Base-by-base conservation (phyloP, 2,113 vertebrate species). In the Pelodiscus sinensis region DNA sequence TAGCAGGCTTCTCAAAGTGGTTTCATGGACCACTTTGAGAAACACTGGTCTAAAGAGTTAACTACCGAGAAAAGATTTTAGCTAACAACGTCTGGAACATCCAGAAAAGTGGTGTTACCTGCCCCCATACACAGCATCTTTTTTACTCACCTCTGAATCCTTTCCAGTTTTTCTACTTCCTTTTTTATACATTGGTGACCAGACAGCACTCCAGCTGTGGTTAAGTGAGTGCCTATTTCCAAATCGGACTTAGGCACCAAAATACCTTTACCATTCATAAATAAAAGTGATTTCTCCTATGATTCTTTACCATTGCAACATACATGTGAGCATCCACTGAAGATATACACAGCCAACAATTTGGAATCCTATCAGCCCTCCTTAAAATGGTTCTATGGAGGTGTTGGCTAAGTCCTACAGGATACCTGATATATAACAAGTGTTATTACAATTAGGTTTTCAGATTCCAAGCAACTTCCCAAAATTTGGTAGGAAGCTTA, bases 261-360 rank as follows among this genome's bases (percentile, higher is more conserved):
- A 68, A n/a, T 68, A 68, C 27, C 52, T 15, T 79, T 90, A 29
- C 1, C 22, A 84, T n/a, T 57, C 54, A 92, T n/a, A 84, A 92
- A 18, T 18, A 88, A 90, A 86, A 0, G 0, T 3, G 2, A 44
- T 68, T n/a, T 31, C 2, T 86, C 2, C 5, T 7, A 2, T 19
- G 5, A 44, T 62, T 77, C 31, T 85, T 82, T 3, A 3, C 9
- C 65, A 3, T 16, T 83, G 15, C 29, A 15, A 18, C 62, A 29
- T 21, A 68, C 35, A 44, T n/a, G 71, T 24, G 2, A 22, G 35
- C 38, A 73, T 21, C 22, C 1, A 29, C 27, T 51, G 68, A 7
- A 24, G 3, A 44, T 44, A 44, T 57, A 84, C 2, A 79, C 29
- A 29, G 68, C 35, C 0, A 57, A 6, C 16, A 50, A 50, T 79